Conservation (phyloP, 2,113 vertebrate genomes). For the Rallus limicola region DNA sequence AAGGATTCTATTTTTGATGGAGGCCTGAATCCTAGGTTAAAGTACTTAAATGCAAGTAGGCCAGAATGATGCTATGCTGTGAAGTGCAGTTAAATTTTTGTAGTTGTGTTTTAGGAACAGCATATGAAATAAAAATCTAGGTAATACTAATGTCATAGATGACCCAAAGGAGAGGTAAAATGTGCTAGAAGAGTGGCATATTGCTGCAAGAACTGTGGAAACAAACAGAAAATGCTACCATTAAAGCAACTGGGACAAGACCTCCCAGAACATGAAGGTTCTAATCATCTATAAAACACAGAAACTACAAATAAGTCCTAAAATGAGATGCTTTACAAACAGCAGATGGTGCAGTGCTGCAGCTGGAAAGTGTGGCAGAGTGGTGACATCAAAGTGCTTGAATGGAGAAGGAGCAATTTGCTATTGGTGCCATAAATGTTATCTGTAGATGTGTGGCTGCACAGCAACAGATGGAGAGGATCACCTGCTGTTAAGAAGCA, state of each 20-base stretch:
- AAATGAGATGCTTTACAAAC: neutral
- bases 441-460: neutral
- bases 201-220: neutral
- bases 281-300: neutral
- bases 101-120: neutral
- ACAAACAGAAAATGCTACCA: neutral
- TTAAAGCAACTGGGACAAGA: neutral
- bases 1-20: neutral
- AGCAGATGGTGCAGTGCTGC: neutral
- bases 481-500: neutral
- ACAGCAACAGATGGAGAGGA: neutral
- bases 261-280: rapidly evolving
- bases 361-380: neutral
- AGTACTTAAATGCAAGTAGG: neutral
- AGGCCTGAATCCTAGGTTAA: neutral
- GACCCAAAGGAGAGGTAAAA: neutral
- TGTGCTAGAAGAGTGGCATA: neutral
- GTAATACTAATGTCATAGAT: neutral
- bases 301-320: neutral
- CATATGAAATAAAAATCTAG: neutral
- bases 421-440: neutral
- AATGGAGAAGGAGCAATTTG: neutral
- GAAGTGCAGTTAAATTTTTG: neutral
- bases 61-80: neutral
- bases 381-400: neutral